phyloP scores from a whole-genome alignment of 2,113 vertebrate species.

The Alaudala cheleensis region DNA sequence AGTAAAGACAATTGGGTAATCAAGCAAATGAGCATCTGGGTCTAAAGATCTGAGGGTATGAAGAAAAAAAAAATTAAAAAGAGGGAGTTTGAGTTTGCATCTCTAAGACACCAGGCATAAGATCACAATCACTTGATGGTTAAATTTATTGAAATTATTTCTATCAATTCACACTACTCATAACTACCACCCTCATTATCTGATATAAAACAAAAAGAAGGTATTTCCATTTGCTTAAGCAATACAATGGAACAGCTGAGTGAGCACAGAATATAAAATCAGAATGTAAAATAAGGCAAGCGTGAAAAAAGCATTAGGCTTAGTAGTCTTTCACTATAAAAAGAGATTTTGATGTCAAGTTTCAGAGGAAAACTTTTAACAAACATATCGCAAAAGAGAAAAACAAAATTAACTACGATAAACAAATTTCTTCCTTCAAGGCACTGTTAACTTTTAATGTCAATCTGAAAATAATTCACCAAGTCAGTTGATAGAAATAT shows the following conservation, averaged over 20 bases:
- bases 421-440: neutral
- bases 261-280: neutral
- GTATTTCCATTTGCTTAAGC: neutral
- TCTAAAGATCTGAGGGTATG: neutral
- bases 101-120: neutral
- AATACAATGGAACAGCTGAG: neutral
- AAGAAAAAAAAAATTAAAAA: neutral
- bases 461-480: neutral
- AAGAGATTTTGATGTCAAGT: neutral
- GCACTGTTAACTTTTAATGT: neutral
- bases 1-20: neutral
- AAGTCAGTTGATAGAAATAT: neutral
- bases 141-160: slow-evolving; percentile 44
- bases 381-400: neutral
- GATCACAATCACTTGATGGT: neutral
- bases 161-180: neutral
- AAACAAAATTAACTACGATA: neutral
- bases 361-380: neutral
- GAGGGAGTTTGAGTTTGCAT: neutral
- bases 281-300: neutral
- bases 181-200: neutral
- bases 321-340: neutral
- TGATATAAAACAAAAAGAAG: neutral
- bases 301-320: neutral
- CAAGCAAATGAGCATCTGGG: neutral